Percentiles rank a stretch among this genome's conserved stretches.
phyloP scores from a whole-genome alignment of 1,140 invertebrate species.

The Atta texana region DNA sequence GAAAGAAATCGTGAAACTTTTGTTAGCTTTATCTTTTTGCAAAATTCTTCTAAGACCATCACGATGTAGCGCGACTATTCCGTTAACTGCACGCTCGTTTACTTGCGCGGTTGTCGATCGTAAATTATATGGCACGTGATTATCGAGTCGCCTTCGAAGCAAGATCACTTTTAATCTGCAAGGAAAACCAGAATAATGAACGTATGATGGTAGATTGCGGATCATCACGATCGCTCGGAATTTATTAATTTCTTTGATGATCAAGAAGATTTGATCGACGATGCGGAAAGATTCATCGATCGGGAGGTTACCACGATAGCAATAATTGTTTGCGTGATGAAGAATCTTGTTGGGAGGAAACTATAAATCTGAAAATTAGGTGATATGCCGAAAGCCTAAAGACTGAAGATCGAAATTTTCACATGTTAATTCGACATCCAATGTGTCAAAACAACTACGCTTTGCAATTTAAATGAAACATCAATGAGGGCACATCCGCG shows the following conservation, averaged over 20 bases:
- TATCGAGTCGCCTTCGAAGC: constrained; percentile 3
- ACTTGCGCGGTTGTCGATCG: constrained; percentile 7
- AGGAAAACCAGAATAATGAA: constrained; percentile 16
- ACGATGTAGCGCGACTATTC: constrained; percentile 2
- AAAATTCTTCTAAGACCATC: background rate
- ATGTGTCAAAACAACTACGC: constrained; percentile 14
- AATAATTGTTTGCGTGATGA: background rate
- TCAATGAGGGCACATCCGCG: background rate
- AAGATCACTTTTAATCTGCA: constrained; percentile 27
- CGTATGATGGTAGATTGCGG: background rate
- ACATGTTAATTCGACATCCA: constrained; percentile 34
- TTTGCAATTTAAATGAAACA: constrained; percentile 68
- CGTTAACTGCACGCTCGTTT: background rate
- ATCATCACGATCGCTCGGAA: background rate
- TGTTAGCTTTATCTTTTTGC: background rate
- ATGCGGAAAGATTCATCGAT: background rate
- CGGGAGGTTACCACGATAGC: background rate
- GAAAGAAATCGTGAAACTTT: background rate
- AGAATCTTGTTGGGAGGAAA: background rate
- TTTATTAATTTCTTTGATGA: background rate
- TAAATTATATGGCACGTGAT: constrained; percentile 37
- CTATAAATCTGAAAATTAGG: background rate
- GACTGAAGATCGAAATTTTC: constrained; percentile 25
- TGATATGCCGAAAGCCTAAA: background rate
- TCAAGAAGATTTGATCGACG: background rate